A percentile compares a stretch with the other conserved stretches of the same genome.
These are phyloP conservation scores for Scolanthus callimorphus DNA, from an alignment of 92 coral and sea anemone genomes.

Conservation along the genomic window DNA sequence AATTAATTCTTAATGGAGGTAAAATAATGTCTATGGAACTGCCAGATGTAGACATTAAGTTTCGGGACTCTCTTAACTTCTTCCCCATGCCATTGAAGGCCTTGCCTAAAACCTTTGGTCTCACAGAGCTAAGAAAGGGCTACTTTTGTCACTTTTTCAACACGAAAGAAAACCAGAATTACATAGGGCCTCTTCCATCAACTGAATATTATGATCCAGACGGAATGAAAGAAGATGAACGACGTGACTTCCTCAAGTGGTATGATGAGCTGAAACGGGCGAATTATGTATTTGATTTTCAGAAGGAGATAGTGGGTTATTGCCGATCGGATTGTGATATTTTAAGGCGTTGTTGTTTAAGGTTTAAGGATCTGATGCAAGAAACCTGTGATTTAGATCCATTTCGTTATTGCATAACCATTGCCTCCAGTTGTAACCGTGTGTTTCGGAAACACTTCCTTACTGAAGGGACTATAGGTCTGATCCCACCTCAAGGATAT, in stretches of 20 bases:
- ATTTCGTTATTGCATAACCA: slow-evolving; percentile 25
- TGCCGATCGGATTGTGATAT: slow-evolving; percentile 49
- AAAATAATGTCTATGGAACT: slow-evolving; percentile 29
- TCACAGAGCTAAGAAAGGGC: too few species aligned
- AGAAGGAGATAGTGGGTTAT: slow-evolving; percentile 25
- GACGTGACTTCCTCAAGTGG: slow-evolving; percentile 12
- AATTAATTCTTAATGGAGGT: slow-evolving; percentile 30
- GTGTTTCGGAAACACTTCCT: slow-evolving; percentile 31
- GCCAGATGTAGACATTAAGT: too few species aligned
- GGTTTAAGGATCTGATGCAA: slow-evolving; percentile 25
- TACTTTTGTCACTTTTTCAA: slow-evolving; percentile 50
- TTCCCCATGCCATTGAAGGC: slow-evolving; percentile 35
- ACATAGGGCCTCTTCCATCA: slow-evolving; percentile 38
- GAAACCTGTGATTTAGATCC: slow-evolving; percentile 24
- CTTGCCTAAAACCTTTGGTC: slow-evolving; percentile 49
- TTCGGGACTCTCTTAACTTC: slow-evolving; percentile 34
- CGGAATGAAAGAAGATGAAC: slow-evolving; percentile 22
- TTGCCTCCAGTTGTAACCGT: slow-evolving; percentile 29
- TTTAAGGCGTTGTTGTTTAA: slow-evolving; percentile 29
- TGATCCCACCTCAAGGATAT: slow-evolving; percentile 43
- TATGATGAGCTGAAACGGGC: slow-evolving; percentile 7
- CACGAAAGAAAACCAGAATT: slow-evolving; percentile 15
- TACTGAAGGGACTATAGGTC: slow-evolving; percentile 24
- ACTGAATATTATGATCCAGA: slow-evolving; percentile 35
- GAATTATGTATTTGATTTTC: slow-evolving; percentile 34